Percentiles rank a stretch among this genome's conserved stretches.
Evolutionary conservation across 2,113 vertebrate genomes (phyloP).

Genomic region (Ursus arctos): DNA sequence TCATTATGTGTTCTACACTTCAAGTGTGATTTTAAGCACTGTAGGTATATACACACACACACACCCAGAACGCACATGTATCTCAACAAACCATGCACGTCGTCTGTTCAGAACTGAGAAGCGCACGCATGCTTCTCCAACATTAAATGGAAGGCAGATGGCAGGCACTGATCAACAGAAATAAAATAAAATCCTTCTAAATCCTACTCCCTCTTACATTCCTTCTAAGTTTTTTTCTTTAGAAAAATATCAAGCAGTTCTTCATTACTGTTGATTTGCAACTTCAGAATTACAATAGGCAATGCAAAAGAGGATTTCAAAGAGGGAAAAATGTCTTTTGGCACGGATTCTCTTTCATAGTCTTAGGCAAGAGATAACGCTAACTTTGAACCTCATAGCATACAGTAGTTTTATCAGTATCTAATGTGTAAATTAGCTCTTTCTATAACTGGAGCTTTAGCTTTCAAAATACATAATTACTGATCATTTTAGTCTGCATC

Average conservation of each 20-base stretch:
- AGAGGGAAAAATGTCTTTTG: slow-evolving; percentile 57
- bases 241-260: slow-evolving; percentile 76
- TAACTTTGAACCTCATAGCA: slow-evolving; percentile 80
- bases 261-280: slow-evolving; percentile 80
- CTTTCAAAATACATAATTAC: slow-evolving; percentile 81
- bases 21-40: slow-evolving; percentile 77
- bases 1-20: slow-evolving; percentile 84
- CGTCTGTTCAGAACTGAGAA: slow-evolving; percentile 79
- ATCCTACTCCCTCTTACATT: slow-evolving; percentile 69
- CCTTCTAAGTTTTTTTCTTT: slow-evolving; percentile 68
- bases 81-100: slow-evolving; percentile 71
- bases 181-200: slow-evolving; percentile 80
- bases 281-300: slow-evolving; percentile 63
- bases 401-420: slow-evolving; percentile 79
- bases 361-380: slow-evolving; percentile 56
- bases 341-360: slow-evolving; percentile 75
- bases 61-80: slow-evolving; percentile 73
- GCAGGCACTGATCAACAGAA: slow-evolving; percentile 83
- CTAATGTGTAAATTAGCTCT: slow-evolving; percentile 81
- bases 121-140: slow-evolving; percentile 72
- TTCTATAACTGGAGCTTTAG: slow-evolving; percentile 76
- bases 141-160: slow-evolving; percentile 84
- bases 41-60: slow-evolving; percentile 74
- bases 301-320: slow-evolving; percentile 69
- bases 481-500: slow-evolving; percentile 76